Base-by-base conservation (phyloP, 2,797 vertebrate genomes). In the Danio tinwini region DNA sequence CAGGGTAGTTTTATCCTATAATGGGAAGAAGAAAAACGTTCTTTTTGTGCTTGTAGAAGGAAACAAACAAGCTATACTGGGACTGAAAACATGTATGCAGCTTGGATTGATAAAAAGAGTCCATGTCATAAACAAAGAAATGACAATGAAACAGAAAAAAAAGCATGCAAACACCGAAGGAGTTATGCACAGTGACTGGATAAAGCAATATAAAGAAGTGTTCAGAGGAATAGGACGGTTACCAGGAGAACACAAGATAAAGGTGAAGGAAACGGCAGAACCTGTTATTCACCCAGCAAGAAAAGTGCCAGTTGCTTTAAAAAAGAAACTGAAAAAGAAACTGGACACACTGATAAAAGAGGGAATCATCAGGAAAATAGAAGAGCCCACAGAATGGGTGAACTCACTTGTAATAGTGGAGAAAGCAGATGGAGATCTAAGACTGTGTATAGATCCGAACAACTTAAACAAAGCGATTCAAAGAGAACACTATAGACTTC, bases 261-360 rank as follows among this genome's bases (percentile, higher is more conserved):
- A 59, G 52, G 40, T 80, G 4, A 75, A 64, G 13, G 72, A 80
- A 29, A 75, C 56, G 71, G 63, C 77, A 70, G 58, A n/a, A n/a
- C n/a, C n/a, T n/a, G n/a, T n/a, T n/a, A 75, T 78, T 37, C 74
- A 78, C 19, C 58, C 50, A 9, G 68, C 69, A 65, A 81, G 73
- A 29, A 83, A 49, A 45, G 73, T 83, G 49, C 61, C 73, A 39
- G 74, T 77, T 17, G 65, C 52, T 5, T 13, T 83, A 7, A 81
- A 81, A 40, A 19, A 76, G 6, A 77, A 68, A 65, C n/a, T 81
- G 37, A 47, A 29, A 47, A 47, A 52, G 2, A 71, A 79, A 55
- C 5, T 83, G 6, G 39, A 75, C 3, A 3, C n/a, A 8, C 37
- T 59, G 50, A 67, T 65, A 29, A 53, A 67, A 11, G 39, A 64